Base-by-base conservation (phyloP, 1,140 invertebrate species). In the Scaptomyza montana region DNA sequence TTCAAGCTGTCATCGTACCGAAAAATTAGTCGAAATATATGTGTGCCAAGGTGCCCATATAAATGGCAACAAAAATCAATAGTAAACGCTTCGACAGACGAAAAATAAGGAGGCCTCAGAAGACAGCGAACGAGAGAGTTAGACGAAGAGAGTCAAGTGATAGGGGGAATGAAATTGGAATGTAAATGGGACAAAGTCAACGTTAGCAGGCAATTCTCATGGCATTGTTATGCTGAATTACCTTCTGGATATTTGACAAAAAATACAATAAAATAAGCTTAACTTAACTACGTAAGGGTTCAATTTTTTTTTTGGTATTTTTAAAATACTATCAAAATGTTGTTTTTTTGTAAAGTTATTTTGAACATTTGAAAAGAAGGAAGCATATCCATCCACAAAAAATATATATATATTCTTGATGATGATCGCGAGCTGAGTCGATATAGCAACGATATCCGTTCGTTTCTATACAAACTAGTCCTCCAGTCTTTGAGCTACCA, bases 11-110 rank as follows among this genome's bases (percentile, higher is more conserved):
- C 56, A 60, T 54, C 63, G 8, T 41, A 25, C 56, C 30, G 50
- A 74, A 67, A 80, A 80, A 61, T 59, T 30, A 54, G 53, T 28
- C 61, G n/a, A 62, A 73, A 68, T 85, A 67, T 80, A 62, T 72
- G 81, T 80, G 59, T 72, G 81, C 70, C 70, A 77, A 77, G 74
- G 77, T 85, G 77, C 65, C 53, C 63, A 60, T 49, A 49, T 63
- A 60, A 84, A 70, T 56, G 50, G 55, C 51, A 67, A 49, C 55
- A 57, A 77, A 85, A 85, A 85, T 85, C 80, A 70, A 82, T 82
- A 82, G 19, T 43, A 53, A 71, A 51, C 66, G 66, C 51, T 45
- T n/a, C 45, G 21, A 53, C 30, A 67, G 55, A 60, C 28, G 55
- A 50, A 49, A 36, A 51, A 51, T 54, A 50, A 55, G 43, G 16